Evolutionary conservation across 2,113 vertebrate genomes (phyloP), one percentile per base, ranked within the genome.

Genomic region (Plectropomus leopardus): DNA sequence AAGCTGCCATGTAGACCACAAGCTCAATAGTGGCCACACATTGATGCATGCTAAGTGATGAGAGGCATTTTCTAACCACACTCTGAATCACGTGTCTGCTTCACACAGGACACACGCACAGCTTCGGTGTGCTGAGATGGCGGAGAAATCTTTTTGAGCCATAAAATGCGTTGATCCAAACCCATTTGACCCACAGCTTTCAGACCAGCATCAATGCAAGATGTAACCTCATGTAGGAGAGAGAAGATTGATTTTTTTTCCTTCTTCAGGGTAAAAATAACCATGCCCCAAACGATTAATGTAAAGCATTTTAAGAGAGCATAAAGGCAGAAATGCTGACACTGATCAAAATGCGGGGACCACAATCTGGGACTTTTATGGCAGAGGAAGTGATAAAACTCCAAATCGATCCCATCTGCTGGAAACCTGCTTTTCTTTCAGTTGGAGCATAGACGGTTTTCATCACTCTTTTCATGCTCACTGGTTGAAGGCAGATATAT

Each of bases 311-410:
- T 88, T 83, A 91, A 69, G 80, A 80, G 59, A 1, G 61, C 65
- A 74, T 83, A 70, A 90, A 84, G 74, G 82, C 59, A 82, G 66
- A 92, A 93, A 89, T 32, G 89, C 90, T 94, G 86, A 92, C 89
- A 74, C 51, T 68, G 89, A 92, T 93, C 81, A 91, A 93, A 89
- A 90, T 10, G 23, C 44, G n/a, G 73, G 70, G 73, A 86, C 85
- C 83, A 59, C 86, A 93, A 86, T 92, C 88, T 90, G 85, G 64
- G 74, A 73, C 75, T 89, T 93, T 94, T 93, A 93, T 84, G 81
- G 88, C 75, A 58, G 91, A 90, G 94, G 93, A 95, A 93, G 93
- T 94, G 86, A 92, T 94, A 94, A 94, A 94, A 93, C 79, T 92
- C 84, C 68, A 94, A 94, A 94, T 89, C 66, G 42, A 91, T 85